Percentiles rank a stretch among this genome's conserved stretches.
phyloP scores from a whole-genome alignment of 2,113 vertebrate species.

The Passer montanus region DNA sequence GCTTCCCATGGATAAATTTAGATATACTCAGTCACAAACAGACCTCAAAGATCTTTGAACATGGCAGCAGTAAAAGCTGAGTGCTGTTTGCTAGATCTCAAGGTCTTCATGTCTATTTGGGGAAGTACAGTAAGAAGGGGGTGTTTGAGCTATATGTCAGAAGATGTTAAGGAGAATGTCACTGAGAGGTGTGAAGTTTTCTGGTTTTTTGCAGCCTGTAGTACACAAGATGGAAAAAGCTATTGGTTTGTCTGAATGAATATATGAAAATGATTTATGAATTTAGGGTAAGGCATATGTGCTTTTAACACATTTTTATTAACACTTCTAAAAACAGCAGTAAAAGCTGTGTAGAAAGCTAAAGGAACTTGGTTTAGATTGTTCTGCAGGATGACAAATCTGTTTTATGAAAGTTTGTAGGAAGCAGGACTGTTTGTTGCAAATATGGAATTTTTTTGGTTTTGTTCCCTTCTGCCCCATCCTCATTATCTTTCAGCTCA shows the following conservation, averaged over 20 bases:
- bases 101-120: not conserved
- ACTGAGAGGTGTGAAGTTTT: not conserved
- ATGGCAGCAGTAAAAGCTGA: not conserved
- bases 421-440: not conserved
- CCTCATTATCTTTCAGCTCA: not conserved
- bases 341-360: not conserved
- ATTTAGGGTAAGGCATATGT: not conserved
- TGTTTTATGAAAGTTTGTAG: not conserved
- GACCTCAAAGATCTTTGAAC: not conserved
- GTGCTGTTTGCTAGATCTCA: not conserved
- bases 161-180: not conserved
- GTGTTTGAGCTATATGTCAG: not conserved
- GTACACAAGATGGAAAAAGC: not conserved
- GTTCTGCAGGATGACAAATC: not conserved
- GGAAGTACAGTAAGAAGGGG: not conserved
- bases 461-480: not conserved
- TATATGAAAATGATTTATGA: not conserved
- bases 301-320: constrained; percentile 28
- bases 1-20: not conserved
- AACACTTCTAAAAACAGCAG: constrained; percentile 4
- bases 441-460: not conserved
- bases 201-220: not conserved
- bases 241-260: constrained; percentile 33
- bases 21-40: not conserved
- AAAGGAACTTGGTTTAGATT: not conserved